Base-by-base conservation (phyloP, 2,888 invertebrate genomes). In the Schrankia costaestrigalis region DNA sequence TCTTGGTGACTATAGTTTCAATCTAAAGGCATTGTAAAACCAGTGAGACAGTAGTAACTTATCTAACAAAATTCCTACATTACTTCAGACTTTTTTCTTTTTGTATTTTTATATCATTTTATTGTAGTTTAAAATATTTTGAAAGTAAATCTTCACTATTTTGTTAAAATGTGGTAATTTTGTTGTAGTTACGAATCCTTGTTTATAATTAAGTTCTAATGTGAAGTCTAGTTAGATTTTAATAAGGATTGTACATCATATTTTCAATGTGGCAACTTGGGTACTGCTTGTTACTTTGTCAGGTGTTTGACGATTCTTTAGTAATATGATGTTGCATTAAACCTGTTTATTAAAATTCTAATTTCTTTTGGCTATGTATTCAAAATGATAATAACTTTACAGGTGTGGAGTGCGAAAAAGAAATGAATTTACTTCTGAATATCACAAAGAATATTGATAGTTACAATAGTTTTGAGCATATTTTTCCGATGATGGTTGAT, bases 301-400 rank as follows among this genome's bases (percentile, higher is more conserved):
- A 55, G 65, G 65, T 59, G 64, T 70, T 66, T 79, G 80, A 78
- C 68, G 79, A 73, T 56, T 69, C 80, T 78, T 79, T 79, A 78
- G 79, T 78, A 78, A 78, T 78, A 79, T 79, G 79, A 79, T 76
- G 71, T 70, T 78, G 78, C 61, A 62, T 36, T 9, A 18, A 9
- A 1, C 11, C 3, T 11, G 15, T 11, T n/a, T 3, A 6, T 6
- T 12, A 1, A 8, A 3, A 6, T 4, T 12, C 11, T 8, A 2
- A 9, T 2, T 10, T 12, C 14, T 26, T 24, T 13, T 11, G 19
- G 12, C 12, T 13, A 17, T 8, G 2, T 13, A 5, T 27, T 14
- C 8, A 30, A 15, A 13, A 17, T 21, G 0, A 23, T 35, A 4
- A 5, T 4, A 18, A 13, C 17, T 31, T 34, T 49, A 25, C 56